Base-by-base conservation (phyloP, 2,888 invertebrate genomes). In the Cerastis rubricosa region DNA sequence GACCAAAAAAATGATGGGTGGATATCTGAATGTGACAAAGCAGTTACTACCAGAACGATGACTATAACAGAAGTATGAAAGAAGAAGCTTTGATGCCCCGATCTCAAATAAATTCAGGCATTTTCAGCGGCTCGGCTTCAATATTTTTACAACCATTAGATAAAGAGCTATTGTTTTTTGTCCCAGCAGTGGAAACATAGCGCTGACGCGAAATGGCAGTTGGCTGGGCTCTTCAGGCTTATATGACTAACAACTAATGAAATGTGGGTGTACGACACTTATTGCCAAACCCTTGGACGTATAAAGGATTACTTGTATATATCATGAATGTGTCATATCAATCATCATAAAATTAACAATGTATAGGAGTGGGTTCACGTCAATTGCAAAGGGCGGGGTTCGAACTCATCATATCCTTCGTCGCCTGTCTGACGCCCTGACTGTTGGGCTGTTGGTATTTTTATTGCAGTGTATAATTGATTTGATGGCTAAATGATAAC, bases 261-360 rank as follows among this genome's bases (percentile, higher is more conserved):
- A 66, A 35, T 49, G 22, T 29, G 54, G 22, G 25, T 3, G 17
- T 40, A 25, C 22, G 12, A 0, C 22, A 47, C 7, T 7, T 35
- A n/a, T 7, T 4, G 43, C n/a, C 43, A 12, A 70, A 14, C 49
- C 3, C 75, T 79, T 29, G 35, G 22, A 25, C 74, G 45, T 45
- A 8, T 19, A 63, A 35, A 61, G 61, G 49, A 49, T 63, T 40
- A 35, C 61, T 40, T 45, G 25, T 59, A 59, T 9, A 57, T 25
- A 25, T 22, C 25, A 14, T n/a, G n/a, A 72, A 47, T 54, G 35
- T 81, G 78, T 65, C 78, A 78, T 81, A 81, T 76, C 78, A 78
- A 78, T 78, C 78, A 81, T 65, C 57, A 81, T 78, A 78, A 78
- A 78, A 76, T 81, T 76, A 78, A 81, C 78, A 76, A n/a, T n/a